These are phyloP conservation scores for Gallinago undulata DNA, from an alignment of 2,113 vertebrate species.

Conservation along the genomic window DNA sequence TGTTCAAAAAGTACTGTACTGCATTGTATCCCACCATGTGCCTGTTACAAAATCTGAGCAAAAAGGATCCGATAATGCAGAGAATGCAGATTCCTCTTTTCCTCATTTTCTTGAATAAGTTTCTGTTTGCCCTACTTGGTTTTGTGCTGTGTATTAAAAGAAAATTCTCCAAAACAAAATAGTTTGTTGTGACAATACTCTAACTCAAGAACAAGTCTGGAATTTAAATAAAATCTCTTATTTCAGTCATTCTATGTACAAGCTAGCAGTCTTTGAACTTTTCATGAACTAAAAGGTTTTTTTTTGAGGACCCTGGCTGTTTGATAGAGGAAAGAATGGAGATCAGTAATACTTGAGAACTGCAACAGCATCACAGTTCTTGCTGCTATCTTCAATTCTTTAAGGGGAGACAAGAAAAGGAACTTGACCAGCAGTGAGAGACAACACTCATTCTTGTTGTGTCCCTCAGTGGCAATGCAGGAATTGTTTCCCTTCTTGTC, in stretches of 20 bases:
- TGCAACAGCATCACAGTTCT: neutral
- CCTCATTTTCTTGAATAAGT: neutral
- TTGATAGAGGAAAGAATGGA: neutral
- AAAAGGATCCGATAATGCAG: neutral
- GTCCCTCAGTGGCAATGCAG: neutral
- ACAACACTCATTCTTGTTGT: neutral
- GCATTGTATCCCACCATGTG: neutral
- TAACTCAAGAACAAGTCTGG: neutral
- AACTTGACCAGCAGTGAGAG: neutral
- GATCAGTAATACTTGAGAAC: neutral
- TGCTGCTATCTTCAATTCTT: neutral
- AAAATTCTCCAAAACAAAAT: neutral
- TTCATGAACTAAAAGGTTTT: neutral
- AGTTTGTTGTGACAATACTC: neutral
- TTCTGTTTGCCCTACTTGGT: neutral
- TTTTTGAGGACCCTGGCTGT: neutral
- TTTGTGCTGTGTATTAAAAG: neutral
- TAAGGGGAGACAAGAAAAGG: neutral
- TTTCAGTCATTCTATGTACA: neutral
- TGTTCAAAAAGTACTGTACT: neutral
- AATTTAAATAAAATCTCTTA: conserved; percentile 28
- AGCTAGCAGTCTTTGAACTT: neutral
- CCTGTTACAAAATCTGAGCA: neutral
- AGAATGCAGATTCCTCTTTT: neutral
- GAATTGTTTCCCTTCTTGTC: neutral